Percentiles rank a stretch among this genome's conserved stretches.
These are phyloP conservation scores for Mus spretus DNA, from an alignment of 2,797 vertebrate species.

Conservation along the genomic window DNA sequence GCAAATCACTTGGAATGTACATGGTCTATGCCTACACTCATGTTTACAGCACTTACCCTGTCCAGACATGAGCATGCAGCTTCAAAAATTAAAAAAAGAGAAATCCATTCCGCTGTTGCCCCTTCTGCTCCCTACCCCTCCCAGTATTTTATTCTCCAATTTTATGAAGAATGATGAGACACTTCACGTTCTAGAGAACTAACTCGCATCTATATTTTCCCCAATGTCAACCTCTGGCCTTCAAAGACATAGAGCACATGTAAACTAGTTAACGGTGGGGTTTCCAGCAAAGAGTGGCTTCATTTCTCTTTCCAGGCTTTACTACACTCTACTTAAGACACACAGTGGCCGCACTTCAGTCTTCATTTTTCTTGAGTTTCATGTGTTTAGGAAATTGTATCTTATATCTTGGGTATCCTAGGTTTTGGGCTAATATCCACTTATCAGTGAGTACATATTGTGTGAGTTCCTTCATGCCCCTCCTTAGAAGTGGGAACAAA, in stretches of 20 bases:
- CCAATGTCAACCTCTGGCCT: fast-evolving
- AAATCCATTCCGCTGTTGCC: background rate
- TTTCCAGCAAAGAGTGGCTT: background rate
- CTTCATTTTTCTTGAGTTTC: too few relatives aligned
- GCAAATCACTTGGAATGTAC: too few relatives aligned
- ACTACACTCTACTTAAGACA: background rate
- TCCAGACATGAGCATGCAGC: background rate
- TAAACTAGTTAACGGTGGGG: background rate
- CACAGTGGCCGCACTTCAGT: too few relatives aligned
- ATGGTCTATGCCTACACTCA: background rate
- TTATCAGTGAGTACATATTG: too few relatives aligned
- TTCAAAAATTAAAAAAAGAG: too few relatives aligned
- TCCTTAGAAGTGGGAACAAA: too few relatives aligned
- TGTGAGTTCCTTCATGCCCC: too few relatives aligned
- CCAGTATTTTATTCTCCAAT: too few relatives aligned
- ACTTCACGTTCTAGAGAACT: background rate
- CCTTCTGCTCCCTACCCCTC: background rate
- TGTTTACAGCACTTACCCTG: background rate
- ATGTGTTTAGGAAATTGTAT: too few relatives aligned
- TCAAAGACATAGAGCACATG: background rate
- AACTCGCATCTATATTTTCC: background rate
- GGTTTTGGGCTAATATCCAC: too few relatives aligned
- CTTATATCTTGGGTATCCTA: too few relatives aligned
- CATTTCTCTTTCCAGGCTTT: background rate
- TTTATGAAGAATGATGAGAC: background rate